A percentile compares a stretch with the other conserved stretches of the same genome.
These are phyloP conservation scores for Montifringilla adamsi DNA, from an alignment of 2,113 vertebrate genomes.

Conservation along the genomic window DNA sequence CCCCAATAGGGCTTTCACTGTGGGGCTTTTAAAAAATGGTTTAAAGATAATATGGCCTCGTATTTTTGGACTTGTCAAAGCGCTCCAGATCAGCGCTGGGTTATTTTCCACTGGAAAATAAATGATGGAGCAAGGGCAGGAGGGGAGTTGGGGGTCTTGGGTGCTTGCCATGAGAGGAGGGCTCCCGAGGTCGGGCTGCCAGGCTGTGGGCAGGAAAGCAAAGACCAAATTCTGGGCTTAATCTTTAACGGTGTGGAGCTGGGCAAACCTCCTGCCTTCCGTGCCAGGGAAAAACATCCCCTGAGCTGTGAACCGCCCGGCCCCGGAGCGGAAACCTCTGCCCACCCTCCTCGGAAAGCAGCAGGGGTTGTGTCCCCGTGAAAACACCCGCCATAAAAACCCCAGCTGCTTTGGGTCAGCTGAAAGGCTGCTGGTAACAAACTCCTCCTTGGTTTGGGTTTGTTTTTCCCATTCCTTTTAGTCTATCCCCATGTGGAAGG, in stretches of 20 bases:
- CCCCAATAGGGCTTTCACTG: conserved; percentile 10
- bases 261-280: neutral
- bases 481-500: fast-evolving
- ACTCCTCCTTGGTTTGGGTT: fast-evolving
- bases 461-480: neutral
- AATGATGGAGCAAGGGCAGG: neutral
- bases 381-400: neutral
- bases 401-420: neutral
- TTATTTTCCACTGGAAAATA: conserved; percentile 46
- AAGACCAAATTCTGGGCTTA: neutral
- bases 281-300: neutral
- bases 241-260: neutral
- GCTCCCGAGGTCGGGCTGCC: neutral
- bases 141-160: neutral
- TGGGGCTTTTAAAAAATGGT: neutral
- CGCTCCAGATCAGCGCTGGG: neutral
- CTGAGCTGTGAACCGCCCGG: fast-evolving
- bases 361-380: fast-evolving
- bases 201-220: neutral
- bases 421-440: neutral
- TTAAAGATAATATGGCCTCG: conserved; percentile 45
- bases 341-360: neutral
- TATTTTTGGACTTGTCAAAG: conserved; percentile 50
- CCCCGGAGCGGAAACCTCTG: fast-evolving
- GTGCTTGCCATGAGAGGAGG: neutral